Evolutionary conservation across 2,797 vertebrate species (phyloP).

Genomic region (Antrozous pallidus): DNA sequence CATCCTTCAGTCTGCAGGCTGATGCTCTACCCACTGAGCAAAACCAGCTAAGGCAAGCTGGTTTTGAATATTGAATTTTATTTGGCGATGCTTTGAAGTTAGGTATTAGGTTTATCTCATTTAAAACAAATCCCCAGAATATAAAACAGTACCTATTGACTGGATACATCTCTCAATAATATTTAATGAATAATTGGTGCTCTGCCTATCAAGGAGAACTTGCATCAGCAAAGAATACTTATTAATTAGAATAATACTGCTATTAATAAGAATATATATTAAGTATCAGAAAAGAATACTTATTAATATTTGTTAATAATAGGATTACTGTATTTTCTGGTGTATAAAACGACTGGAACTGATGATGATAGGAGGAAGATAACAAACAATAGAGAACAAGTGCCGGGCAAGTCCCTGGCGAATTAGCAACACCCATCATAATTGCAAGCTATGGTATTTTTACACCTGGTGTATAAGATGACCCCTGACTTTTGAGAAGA

Average conservation of each 20-base stretch:
- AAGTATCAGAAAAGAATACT: background rate
- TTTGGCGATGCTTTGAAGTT: background rate
- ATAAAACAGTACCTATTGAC: background rate
- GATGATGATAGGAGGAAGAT: no score
- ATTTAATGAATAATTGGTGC: background rate
- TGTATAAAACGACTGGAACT: no score
- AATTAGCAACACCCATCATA: no score
- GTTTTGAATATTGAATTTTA: background rate
- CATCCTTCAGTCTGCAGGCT: background rate
- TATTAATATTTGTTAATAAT: background rate
- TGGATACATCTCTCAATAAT: background rate
- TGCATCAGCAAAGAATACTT: background rate
- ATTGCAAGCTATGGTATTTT: no score
- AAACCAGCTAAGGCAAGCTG: background rate
- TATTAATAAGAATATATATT: background rate
- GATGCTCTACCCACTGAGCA: background rate
- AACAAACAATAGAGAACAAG: no score
- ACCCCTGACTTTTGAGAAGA: no score
- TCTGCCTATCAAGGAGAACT: background rate
- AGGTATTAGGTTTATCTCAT: background rate
- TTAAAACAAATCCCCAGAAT: conserved; percentile 17
- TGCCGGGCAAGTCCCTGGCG: no score
- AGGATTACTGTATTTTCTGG: no score
- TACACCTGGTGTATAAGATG: no score
- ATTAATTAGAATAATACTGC: background rate